phyloP scores from a whole-genome alignment of 2,888 invertebrate genomes.

The Acleris sparsana region DNA sequence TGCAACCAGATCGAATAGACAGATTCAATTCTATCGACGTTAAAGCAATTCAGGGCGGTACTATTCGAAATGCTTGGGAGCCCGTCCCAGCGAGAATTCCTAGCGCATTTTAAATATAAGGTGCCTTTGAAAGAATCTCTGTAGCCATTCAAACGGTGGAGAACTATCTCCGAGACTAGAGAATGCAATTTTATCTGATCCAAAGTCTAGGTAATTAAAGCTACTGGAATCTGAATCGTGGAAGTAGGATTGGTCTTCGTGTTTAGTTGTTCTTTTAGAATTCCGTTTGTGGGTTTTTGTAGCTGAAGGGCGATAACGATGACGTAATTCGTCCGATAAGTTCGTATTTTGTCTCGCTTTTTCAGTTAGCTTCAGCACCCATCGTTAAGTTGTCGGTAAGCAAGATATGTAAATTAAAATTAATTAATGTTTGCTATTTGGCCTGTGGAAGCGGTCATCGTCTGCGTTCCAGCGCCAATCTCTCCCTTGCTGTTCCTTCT shows the following conservation, averaged over 20 bases:
- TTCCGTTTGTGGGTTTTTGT: neutral
- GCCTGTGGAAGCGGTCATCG: no score
- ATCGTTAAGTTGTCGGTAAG: no score
- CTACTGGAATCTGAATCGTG: slow-evolving; percentile 48
- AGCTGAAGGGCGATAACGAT: no score
- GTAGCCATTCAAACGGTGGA: slow-evolving; percentile 10
- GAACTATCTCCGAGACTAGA: slow-evolving; percentile 9
- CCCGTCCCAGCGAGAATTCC: slow-evolving; percentile 11
- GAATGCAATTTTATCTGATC: slow-evolving; percentile 65
- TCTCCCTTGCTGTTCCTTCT: no score
- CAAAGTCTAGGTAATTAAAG: slow-evolving; percentile 59
- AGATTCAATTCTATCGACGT: slow-evolving; percentile 19
- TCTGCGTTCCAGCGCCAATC: no score
- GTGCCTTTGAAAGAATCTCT: slow-evolving; percentile 20
- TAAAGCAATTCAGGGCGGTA: slow-evolving; percentile 7
- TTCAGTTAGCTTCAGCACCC: no score
- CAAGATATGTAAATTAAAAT: no score
- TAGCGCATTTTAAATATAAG: slow-evolving; percentile 22
- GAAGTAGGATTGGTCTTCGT: slow-evolving; percentile 24
- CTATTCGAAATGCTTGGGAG: slow-evolving; percentile 7
- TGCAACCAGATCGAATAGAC: slow-evolving; percentile 2
- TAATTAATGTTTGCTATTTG: no score
- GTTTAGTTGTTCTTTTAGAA: neutral
- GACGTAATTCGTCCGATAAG: no score
- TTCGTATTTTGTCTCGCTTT: no score